phyloP scores from a whole-genome alignment of 2,888 invertebrate species.

The Acrobasis repandana region DNA sequence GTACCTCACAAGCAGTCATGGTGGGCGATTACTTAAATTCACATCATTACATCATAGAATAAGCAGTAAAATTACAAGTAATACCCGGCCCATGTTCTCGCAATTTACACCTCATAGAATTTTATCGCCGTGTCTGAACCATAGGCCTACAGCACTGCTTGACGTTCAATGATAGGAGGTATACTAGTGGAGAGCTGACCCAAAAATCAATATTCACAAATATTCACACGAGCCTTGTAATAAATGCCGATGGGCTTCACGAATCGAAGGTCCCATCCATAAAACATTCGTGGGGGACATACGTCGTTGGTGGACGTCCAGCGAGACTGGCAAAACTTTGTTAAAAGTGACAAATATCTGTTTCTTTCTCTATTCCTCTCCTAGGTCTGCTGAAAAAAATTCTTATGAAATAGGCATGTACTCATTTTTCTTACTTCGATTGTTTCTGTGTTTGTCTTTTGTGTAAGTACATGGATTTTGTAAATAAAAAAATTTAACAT shows the following conservation, averaged over 20 bases:
- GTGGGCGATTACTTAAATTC: background rate
- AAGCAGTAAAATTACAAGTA: background rate
- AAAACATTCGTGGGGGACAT: slow-evolving; percentile 61
- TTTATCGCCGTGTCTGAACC: slow-evolving; percentile 11
- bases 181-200: slow-evolving; percentile 66
- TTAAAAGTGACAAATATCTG: too few relatives aligned
- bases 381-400: too few relatives aligned
- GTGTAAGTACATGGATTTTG: too few relatives aligned
- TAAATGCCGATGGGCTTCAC: slow-evolving; percentile 72
- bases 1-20: background rate
- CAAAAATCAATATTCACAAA: slow-evolving; percentile 80
- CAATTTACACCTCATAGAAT: background rate
- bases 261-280: slow-evolving; percentile 73
- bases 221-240: slow-evolving; percentile 71
- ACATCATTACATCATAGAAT: background rate
- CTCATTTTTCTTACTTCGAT: too few relatives aligned
- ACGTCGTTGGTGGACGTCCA: slow-evolving; percentile 33
- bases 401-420: too few relatives aligned
- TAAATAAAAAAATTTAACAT: too few relatives aligned
- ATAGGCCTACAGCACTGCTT: slow-evolving; percentile 20
- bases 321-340: background rate
- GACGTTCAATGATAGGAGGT: slow-evolving; percentile 33
- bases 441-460: too few relatives aligned
- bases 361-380: too few relatives aligned
- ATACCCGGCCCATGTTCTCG: background rate